Base-by-base conservation (phyloP, 2,797 vertebrate species). In the Adrianichthys oophorus region DNA sequence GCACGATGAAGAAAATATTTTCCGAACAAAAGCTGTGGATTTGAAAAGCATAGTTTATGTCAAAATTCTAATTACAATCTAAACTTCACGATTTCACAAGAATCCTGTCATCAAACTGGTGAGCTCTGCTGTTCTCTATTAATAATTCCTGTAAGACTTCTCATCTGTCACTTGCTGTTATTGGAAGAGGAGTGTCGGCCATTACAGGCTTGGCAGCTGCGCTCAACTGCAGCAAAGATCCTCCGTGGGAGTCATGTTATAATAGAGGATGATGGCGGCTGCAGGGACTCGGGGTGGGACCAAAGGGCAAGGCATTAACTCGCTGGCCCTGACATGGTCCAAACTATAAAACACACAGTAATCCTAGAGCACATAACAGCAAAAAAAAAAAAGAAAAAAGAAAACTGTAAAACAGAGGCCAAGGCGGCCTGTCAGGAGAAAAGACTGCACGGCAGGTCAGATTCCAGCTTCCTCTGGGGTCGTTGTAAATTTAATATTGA, bases 171-270 rank as follows among this genome's bases (percentile, higher is more conserved):
- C 66, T 76, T 62, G 41, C 52, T 73, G 59, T 66, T 79, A 63
- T 74, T 80, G 78, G 70, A 76, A 77, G 69, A 87, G 75, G 77
- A 77, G 83, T 80, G 83, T 84, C 77, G 19, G 85, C 83, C 84
- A 84, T 89, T 85, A 85, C 78, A 48, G 79, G 62, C 81, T 76
- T 85, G 84, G 83, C 84, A 89, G 88, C 89, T 85, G 87, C 80
- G 51, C 71, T 66, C 81, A 78, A 67, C 82, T 75, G 72, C 68
- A 72, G 68, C 78, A 67, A 76, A 72, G 75, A 85, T 80, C 78
- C 78, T 83, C 62, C 70, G 76, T 79, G 76, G 79, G 82, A 80
- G 85, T 80, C 79, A 74, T 72, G 81, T 84, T 85, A 86, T 85
- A 73, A 71, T 48, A 75, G 56, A 84, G 69, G 80, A 76, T 59